Evolutionary conservation across 2,113 vertebrate species (phyloP).

Genomic region (Calyptomena viridis): DNA sequence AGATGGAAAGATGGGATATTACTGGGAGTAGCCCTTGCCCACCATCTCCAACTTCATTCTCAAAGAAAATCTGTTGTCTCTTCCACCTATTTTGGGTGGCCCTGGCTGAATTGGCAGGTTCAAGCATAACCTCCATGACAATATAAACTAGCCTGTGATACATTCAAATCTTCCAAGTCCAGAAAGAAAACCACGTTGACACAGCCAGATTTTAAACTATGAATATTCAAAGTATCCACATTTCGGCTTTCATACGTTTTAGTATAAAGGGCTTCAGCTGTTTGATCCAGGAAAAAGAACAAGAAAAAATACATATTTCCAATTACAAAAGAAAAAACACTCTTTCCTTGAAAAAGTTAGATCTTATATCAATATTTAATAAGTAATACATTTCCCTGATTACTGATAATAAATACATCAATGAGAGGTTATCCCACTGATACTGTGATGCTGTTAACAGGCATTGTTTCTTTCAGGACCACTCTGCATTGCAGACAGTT

Average conservation of each 20-base stretch:
- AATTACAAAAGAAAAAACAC: background rate
- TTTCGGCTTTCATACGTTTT: background rate
- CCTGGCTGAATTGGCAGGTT: background rate
- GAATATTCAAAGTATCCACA: background rate
- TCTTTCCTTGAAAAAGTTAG: background rate
- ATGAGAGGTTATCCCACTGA: slow-evolving; percentile 60
- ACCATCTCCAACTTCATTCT: fast-evolving
- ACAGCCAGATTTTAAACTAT: background rate
- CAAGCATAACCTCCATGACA: background rate
- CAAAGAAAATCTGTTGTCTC: background rate
- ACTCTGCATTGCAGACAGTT: slow-evolving; percentile 13
- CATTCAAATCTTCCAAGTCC: background rate
- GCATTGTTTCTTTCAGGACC: slow-evolving; percentile 17
- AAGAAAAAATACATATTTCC: background rate
- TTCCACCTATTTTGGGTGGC: background rate
- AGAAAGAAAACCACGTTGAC: background rate
- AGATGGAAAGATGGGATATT: background rate
- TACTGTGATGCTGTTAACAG: slow-evolving; percentile 62
- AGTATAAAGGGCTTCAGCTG: background rate
- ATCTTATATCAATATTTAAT: slow-evolving; percentile 54
- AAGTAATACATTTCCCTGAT: slow-evolving; percentile 64
- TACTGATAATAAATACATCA: slow-evolving; percentile 62
- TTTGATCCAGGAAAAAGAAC: background rate
- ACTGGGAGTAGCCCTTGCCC: background rate
- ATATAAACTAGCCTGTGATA: background rate